Evolutionary conservation across 2,888 invertebrate species (phyloP).

Genomic region (Pheosia gnoma): DNA sequence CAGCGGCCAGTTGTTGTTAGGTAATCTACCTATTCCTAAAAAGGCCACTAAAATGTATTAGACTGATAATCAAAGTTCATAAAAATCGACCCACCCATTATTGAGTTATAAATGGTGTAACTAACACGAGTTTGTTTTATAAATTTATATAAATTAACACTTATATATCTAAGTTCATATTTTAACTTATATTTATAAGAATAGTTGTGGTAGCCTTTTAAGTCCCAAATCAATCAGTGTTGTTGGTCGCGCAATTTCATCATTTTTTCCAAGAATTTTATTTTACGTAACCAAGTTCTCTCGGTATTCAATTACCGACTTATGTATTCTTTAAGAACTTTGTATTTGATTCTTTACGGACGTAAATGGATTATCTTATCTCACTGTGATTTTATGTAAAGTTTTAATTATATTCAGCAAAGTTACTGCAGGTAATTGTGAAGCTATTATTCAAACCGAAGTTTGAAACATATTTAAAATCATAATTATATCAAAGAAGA

Average conservation of each 20-base stretch:
- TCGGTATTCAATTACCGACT: constrained; percentile 19
- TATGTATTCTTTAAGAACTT: constrained; percentile 22
- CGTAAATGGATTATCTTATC: constrained; percentile 33
- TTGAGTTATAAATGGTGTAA: too few relatives aligned
- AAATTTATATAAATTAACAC: too few relatives aligned
- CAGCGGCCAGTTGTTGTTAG: too few relatives aligned
- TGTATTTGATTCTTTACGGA: constrained; percentile 21
- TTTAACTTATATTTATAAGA: too few relatives aligned
- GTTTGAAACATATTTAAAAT: not conserved
- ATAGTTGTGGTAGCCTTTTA: too few relatives aligned
- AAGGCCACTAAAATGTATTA: too few relatives aligned
- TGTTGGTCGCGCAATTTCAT: not conserved
- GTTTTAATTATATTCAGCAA: constrained; percentile 28
- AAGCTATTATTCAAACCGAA: not conserved
- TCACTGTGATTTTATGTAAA: constrained; percentile 18
- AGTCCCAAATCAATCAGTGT: too few relatives aligned
- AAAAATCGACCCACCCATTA: too few relatives aligned
- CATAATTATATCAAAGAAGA: not conserved
- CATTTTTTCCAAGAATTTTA: not conserved
- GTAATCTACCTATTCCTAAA: too few relatives aligned
- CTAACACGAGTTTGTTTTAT: too few relatives aligned
- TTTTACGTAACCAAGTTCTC: not conserved
- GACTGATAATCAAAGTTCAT: too few relatives aligned
- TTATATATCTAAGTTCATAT: too few relatives aligned
- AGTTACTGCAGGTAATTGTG: constrained; percentile 13